These are phyloP conservation scores for Amiota communis DNA, from an alignment of 2,888 invertebrate genomes.

Conservation along the genomic window DNA sequence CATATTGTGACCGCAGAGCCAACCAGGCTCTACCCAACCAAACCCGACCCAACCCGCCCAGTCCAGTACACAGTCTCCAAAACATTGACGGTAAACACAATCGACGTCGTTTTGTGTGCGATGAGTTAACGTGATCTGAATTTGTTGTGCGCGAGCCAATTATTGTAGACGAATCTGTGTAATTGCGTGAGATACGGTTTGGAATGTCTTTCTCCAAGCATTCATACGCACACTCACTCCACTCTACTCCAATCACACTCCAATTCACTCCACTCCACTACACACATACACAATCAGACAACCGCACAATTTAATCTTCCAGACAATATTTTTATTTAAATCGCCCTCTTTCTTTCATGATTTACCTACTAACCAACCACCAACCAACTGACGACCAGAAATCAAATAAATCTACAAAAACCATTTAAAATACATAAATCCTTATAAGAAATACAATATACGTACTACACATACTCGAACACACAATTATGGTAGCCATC, in stretches of 20 bases:
- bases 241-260: background rate
- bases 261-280: background rate
- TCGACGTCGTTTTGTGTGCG: conserved; percentile 59
- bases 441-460: too few relatives aligned
- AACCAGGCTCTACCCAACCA: background rate
- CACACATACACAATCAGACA: background rate
- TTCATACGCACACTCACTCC: background rate
- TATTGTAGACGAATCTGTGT: conserved; percentile 58
- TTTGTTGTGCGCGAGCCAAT: conserved; percentile 65
- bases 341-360: too few relatives aligned
- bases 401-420: too few relatives aligned
- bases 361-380: too few relatives aligned
- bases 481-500: too few relatives aligned
- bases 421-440: too few relatives aligned
- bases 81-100: conserved; percentile 48
- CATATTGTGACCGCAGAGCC: background rate
- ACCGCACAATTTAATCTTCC: too few relatives aligned
- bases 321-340: too few relatives aligned
- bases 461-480: too few relatives aligned
- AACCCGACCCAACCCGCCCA: too few relatives aligned
- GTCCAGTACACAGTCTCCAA: too few relatives aligned
- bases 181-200: conserved; percentile 48
- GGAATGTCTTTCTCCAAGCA: conserved; percentile 30
- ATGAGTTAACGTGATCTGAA: conserved; percentile 66
- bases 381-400: too few relatives aligned